Base-by-base conservation (phyloP, 1,140 invertebrate genomes). In the Caenorhabditis latens region DNA sequence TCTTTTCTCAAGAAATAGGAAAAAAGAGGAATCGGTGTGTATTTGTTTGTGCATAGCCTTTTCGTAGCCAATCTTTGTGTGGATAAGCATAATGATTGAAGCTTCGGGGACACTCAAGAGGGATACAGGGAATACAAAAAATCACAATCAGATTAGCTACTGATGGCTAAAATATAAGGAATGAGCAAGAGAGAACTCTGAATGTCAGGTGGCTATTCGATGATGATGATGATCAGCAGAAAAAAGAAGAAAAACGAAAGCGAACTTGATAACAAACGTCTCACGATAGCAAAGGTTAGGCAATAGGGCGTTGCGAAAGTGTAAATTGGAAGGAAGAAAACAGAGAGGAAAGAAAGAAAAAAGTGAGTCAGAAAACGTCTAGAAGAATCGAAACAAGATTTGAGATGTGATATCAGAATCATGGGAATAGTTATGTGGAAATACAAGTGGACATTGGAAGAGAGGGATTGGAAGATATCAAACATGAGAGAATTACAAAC, bases 31-130 rank as follows among this genome's bases (percentile, higher is more conserved):
- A 79, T 50, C 43, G 71, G 71, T 50, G 65, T 71, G 46, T 50
- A 79, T 79, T 79, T 79, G 71, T 53, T 79, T 79, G 71, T n/a
- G 43, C 46, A 7, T 1, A 11, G 61, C 13, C 16, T 71, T 43
- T 61, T n/a, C 57, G 57, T 61, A 79, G 71, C 19, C 46, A 48
- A 50, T 71, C 4, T 43, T 71, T 71, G 65, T 79, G 71, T 53
- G 46, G 43, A 50, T 79, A 79, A 24, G 71, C 46, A 79, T 48
- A 79, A 50, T 71, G 65, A 79, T 43, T 71, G 65, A 24, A 19
- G 24, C 4, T 11, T 6, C 8, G 61, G 65, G 42, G 13, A 71
- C 65, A 46, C 65, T 71, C 65, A 71, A 71, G 65, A 16, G 19
- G 11, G 40, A 40, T 71, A 71, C 65, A 32, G 32, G 32, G 32